These are phyloP conservation scores for Peromyscus nudipes DNA, from an alignment of 2,797 vertebrate species.

Conservation along the genomic window DNA sequence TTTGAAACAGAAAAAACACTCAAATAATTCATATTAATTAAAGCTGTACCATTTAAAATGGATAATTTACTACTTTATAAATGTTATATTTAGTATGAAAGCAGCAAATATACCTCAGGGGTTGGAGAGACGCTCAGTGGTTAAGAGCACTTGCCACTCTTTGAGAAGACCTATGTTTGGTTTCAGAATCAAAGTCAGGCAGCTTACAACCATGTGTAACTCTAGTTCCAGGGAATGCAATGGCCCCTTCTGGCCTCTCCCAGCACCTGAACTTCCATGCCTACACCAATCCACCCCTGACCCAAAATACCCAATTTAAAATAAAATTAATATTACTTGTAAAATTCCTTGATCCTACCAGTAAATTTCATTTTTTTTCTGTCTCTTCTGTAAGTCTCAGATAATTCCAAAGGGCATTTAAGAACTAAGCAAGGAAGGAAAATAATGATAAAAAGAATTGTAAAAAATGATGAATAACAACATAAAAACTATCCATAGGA, in stretches of 20 bases:
- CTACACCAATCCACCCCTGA: not conserved
- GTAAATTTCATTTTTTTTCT: not conserved
- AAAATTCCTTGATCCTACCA: not conserved
- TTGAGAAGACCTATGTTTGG: no score
- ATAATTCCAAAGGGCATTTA: not conserved
- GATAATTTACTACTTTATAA: not conserved
- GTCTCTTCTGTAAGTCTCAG: not conserved
- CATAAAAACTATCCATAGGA: not conserved
- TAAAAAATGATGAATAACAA: conserved; percentile 23
- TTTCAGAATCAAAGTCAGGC: not conserved
- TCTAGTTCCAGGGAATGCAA: not conserved
- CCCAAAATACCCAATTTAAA: not conserved
- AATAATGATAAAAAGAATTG: not conserved
- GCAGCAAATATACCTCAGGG: not conserved
- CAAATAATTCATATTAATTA: not conserved
- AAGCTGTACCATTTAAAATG: not conserved
- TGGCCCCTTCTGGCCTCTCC: not conserved
- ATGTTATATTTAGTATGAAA: not conserved
- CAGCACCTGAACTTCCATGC: not conserved
- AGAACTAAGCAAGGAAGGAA: not conserved
- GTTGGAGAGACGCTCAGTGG: not conserved
- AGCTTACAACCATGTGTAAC: not conserved
- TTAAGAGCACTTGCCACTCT: not conserved
- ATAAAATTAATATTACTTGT: not conserved
- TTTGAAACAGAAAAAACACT: not conserved